These are phyloP conservation scores for Ennomos fuscantarius DNA, from an alignment of 2,888 invertebrate genomes.

Conservation along the genomic window DNA sequence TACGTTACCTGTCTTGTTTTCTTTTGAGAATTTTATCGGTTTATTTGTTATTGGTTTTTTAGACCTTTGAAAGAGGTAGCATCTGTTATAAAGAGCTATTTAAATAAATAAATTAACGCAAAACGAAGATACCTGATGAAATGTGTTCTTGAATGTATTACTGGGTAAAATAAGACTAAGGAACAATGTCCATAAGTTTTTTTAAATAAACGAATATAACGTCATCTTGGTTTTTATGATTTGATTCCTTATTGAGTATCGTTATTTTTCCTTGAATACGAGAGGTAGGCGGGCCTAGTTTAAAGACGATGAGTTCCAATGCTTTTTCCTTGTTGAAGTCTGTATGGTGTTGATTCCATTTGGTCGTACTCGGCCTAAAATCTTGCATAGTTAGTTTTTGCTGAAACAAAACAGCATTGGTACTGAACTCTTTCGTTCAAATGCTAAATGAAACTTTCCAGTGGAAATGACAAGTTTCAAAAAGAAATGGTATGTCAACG, in stretches of 20 bases:
- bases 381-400: too few species aligned
- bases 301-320: too few species aligned
- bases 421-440: not conserved
- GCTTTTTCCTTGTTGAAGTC: too few species aligned
- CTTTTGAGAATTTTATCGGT: slow-evolving; percentile 16
- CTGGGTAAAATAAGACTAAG: slow-evolving; percentile 18
- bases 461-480: slow-evolving; percentile 14
- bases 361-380: too few species aligned
- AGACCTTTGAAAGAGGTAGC: too few species aligned
- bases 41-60: slow-evolving; percentile 2
- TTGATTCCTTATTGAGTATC: not conserved
- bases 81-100: slow-evolving; percentile 1
- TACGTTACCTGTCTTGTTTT: slow-evolving; percentile 25
- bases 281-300: too few species aligned
- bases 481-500: slow-evolving; percentile 21
- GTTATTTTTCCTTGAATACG: too few species aligned
- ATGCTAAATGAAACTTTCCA: not conserved
- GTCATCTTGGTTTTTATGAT: slow-evolving; percentile 3
- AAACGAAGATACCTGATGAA: slow-evolving; percentile 18
- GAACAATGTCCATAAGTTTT: slow-evolving; percentile 60
- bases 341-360: too few species aligned
- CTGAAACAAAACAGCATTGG: too few species aligned
- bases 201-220: slow-evolving; percentile 43
- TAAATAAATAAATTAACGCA: not conserved
- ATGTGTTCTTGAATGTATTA: slow-evolving; percentile 16